Evolutionary conservation across 2,113 vertebrate genomes (phyloP).

Genomic region (Eubucco bourcierii): DNA sequence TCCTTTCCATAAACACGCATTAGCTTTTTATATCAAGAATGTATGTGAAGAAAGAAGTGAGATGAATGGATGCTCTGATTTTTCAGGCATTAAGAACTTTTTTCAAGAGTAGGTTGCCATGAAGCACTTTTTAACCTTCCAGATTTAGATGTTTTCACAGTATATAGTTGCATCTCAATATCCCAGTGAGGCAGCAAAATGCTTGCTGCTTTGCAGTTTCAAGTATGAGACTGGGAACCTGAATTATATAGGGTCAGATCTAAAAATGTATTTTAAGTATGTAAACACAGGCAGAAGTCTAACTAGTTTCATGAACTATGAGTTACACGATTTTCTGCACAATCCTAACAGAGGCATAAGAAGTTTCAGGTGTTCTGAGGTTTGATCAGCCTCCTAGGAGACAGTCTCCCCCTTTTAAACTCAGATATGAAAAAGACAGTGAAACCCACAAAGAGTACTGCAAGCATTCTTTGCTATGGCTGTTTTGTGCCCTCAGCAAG

Average conservation of each 20-base stretch:
- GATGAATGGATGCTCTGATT: background rate
- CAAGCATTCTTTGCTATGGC: background rate
- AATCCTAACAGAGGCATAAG: background rate
- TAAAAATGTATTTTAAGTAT: background rate
- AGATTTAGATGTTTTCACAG: background rate
- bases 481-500: background rate
- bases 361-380: background rate
- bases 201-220: background rate
- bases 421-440: background rate
- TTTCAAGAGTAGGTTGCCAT: background rate
- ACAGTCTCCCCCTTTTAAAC: background rate
- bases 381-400: background rate
- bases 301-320: background rate
- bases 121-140: background rate
- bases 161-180: background rate
- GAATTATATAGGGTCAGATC: background rate
- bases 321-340: background rate
- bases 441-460: background rate
- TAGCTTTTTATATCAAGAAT: background rate
- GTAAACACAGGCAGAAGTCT: background rate
- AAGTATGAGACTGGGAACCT: background rate
- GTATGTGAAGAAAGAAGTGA: background rate
- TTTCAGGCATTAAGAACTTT: background rate
- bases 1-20: background rate
- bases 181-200: background rate